A percentile compares a stretch with the other conserved stretches of the same genome.
Conservation (phyloP, 2,888 invertebrate species). For the Tenthredo mesomela region DNA sequence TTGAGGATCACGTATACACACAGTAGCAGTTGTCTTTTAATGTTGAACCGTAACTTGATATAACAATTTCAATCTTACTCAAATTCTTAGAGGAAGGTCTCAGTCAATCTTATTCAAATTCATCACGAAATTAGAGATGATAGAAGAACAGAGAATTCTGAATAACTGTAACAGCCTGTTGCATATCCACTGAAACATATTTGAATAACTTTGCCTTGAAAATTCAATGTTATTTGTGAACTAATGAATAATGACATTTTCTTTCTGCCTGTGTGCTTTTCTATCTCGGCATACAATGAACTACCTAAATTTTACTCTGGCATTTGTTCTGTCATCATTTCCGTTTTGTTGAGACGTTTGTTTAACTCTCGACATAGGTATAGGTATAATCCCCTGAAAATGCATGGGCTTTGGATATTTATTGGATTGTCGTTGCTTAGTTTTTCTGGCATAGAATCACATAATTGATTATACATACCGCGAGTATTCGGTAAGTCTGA, state of each 20-base stretch:
- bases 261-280: not conserved
- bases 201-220: conserved; percentile 4
- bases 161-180: not conserved
- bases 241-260: not conserved
- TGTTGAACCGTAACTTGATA: conserved; percentile 1
- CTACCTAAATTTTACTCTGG: not conserved
- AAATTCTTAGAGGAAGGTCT: too few relatives aligned
- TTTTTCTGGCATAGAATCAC: conserved; percentile 21
- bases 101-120: not conserved
- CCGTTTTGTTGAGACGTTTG: not conserved
- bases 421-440: conserved; percentile 13
- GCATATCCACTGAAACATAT: not conserved
- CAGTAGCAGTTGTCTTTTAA: not conserved
- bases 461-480: not conserved
- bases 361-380: not conserved
- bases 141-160: not conserved
- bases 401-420: conserved; percentile 25
- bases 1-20: not conserved
- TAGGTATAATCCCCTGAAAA: not conserved
- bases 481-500: too few relatives aligned
- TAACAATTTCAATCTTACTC: not conserved
- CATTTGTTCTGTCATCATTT: not conserved
- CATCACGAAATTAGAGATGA: not conserved
- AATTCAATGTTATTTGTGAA: not conserved
- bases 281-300: not conserved